A percentile compares a stretch with the other conserved stretches of the same genome.
Evolutionary conservation across 2,797 vertebrate genomes (phyloP).

Genomic region (Tauraco hartlaubi): DNA sequence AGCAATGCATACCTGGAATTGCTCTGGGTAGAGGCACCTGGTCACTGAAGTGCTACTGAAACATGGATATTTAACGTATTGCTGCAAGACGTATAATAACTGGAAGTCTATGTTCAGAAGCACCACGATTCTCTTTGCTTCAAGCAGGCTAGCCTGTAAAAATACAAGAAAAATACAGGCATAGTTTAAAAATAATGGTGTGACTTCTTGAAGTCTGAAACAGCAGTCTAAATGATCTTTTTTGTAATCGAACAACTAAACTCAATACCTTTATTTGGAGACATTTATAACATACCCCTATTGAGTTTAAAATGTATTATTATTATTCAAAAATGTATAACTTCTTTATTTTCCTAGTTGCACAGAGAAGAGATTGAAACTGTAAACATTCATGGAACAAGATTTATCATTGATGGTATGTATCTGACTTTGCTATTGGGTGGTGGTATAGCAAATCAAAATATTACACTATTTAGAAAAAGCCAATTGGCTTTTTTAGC

Average conservation of each 20-base stretch:
- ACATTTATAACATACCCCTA: neutral
- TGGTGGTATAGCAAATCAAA: neutral
- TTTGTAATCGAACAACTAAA: neutral
- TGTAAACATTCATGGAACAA: constrained; percentile 91
- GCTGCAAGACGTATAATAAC: neutral
- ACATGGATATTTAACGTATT: neutral
- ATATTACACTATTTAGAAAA: neutral
- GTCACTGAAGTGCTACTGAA: neutral
- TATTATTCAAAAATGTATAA: neutral
- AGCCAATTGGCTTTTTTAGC: neutral
- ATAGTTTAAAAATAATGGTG: neutral
- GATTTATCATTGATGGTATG: constrained; percentile 89
- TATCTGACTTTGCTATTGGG: neutral
- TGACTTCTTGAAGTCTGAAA: neutral
- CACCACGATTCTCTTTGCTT: neutral
- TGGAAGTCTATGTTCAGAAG: neutral
- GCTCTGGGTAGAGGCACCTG: neutral
- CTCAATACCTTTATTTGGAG: neutral
- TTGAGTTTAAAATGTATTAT: neutral
- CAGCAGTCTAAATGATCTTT: neutral
- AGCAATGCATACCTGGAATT: neutral
- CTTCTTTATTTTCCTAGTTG: constrained; percentile 80
- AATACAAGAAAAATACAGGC: neutral
- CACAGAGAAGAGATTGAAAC: constrained; percentile 89
- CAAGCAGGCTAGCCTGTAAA: neutral